Evolutionary conservation across 2,888 invertebrate species (phyloP).

Genomic region (Serripes groenlandicus): DNA sequence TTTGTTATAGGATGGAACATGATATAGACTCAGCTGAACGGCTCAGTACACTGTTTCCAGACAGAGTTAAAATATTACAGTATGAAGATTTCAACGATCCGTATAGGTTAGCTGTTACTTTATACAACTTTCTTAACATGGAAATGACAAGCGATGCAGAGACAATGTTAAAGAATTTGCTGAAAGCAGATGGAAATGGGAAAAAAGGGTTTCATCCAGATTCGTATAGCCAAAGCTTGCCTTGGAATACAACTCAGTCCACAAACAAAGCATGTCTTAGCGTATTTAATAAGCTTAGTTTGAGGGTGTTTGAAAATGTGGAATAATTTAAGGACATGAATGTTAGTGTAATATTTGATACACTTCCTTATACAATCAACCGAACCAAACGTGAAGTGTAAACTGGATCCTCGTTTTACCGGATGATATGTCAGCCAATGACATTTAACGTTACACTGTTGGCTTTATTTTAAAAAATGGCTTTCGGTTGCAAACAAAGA

Average conservation of each 20-base stretch:
- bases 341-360: background rate
- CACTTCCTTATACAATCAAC: background rate
- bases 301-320: background rate
- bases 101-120: conserved; percentile 2
- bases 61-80: conserved; percentile 26
- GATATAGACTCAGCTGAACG: background rate
- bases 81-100: conserved; percentile 45
- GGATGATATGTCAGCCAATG: too few species aligned
- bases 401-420: too few species aligned
- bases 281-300: conserved; percentile 1
- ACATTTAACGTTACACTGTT: too few species aligned
- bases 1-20: background rate
- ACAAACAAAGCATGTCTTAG: background rate
- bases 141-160: conserved; percentile 3
- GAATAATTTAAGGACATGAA: background rate
- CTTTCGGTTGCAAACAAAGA: too few species aligned
- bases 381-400: too few species aligned
- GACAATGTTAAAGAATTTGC: background rate
- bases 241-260: background rate
- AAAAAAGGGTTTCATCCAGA: background rate
- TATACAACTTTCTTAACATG: conserved; percentile 35
- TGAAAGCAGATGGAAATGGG: background rate
- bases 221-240: background rate
- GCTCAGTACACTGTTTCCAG: conserved; percentile 6
- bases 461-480: too few species aligned